These are phyloP conservation scores for Lucilia sericata DNA, from an alignment of 1,140 invertebrate genomes.

Conservation along the genomic window DNA sequence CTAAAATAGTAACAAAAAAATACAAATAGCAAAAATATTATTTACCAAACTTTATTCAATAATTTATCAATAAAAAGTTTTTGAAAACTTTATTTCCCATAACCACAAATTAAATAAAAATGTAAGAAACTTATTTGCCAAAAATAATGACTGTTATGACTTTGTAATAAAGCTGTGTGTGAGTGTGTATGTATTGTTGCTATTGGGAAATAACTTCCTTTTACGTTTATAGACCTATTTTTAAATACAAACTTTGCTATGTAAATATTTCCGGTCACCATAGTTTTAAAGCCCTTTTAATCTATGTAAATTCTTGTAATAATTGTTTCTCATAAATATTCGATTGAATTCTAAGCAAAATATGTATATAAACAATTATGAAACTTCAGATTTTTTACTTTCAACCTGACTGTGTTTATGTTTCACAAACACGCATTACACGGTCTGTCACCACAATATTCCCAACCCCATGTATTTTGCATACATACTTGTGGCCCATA, in stretches of 20 bases:
- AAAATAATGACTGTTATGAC: constrained; percentile 5
- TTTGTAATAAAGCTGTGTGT: background rate
- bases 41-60: background rate
- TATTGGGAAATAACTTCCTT: background rate
- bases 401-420: constrained; percentile 33
- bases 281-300: constrained; percentile 19
- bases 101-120: background rate
- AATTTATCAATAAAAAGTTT: constrained; percentile 5
- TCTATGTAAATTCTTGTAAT: background rate
- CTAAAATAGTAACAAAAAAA: constrained; percentile 46
- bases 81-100: background rate
- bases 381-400: background rate
- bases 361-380: constrained; percentile 17
- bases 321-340: constrained; percentile 26
- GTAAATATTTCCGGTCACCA: constrained; percentile 1
- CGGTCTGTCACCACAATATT: constrained; percentile 60
- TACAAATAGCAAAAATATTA: background rate
- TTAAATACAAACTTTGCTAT: background rate
- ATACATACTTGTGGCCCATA: too few species aligned
- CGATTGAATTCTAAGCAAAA: constrained; percentile 24
- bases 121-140: background rate
- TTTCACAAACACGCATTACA: constrained; percentile 60
- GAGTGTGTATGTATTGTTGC: background rate
- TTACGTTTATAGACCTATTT: background rate
- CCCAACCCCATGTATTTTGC: background rate